Base-by-base conservation (phyloP, 2,113 vertebrate genomes). In the Sinocyclocheilus maitianheensis region DNA sequence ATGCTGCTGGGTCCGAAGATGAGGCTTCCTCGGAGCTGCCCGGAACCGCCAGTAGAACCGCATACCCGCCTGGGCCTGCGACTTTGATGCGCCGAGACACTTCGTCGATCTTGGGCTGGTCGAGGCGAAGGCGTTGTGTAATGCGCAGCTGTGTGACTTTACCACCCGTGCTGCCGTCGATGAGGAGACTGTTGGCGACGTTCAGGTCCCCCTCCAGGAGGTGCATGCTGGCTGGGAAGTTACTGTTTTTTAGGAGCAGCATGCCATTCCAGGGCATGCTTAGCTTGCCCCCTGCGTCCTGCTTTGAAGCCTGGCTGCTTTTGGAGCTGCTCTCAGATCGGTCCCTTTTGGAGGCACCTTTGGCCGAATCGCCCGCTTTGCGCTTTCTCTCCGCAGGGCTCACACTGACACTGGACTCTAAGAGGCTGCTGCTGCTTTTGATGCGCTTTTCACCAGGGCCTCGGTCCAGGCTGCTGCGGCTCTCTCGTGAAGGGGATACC, bases 91-190 rank as follows among this genome's bases (percentile, higher is more conserved):
- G 98, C 0, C 98, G 97, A 48, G 97, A 98, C 76, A 99, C 98
- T 94, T 99, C 98, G 74, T 99, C 98, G 81, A 99, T 94, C 92
- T 99, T 99, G 91, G 98, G 98, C 93, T 99, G 98, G 95, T 99
- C 98, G 93, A 99, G 96, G 1, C 98, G 97, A 22, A 99, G 96
- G 24, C 98, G 97, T 16, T 99, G 98, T 2, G 98, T 99, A 94
- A 99, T 99, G 95, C 99, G 99, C 87, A 99, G 95, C 93, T 99
- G 97, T 78, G 95, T 95, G 84, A 99, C 97, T 88, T 97, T 98
- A 80, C 97, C 95, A 18, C 98, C 97, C 0, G 97, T 96, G 0
- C 96, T 86, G 91, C 96, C 95, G 80, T 99, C 97, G 69, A 96
- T 91, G 0, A 99, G 96, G 80, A 99, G 96, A 87, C 96, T 96